Evolutionary conservation across 2,888 invertebrate species (phyloP).

Genomic region (Cylindroiulus punctatus): DNA sequence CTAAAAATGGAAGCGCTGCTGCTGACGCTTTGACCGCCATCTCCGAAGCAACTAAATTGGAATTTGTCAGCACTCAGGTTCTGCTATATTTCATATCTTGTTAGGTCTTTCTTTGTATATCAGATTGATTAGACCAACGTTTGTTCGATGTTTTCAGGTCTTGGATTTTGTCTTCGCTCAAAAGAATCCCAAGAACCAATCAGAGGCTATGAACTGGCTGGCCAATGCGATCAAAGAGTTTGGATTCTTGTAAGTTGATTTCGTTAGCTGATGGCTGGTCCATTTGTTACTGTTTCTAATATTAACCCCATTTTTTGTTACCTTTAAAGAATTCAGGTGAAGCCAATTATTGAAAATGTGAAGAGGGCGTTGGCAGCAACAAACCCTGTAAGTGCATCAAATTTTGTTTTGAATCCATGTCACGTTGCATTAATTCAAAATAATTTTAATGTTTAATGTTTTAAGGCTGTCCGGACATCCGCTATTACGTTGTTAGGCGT

Average conservation of each 20-base stretch:
- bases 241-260: conserved; percentile 77
- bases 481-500: conserved; percentile 80
- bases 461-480: conserved; percentile 77
- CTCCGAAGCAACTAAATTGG: conserved; percentile 81
- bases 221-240: conserved; percentile 83
- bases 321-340: conserved; percentile 72
- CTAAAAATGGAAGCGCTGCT: conserved; percentile 78
- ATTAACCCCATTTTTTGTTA: neutral
- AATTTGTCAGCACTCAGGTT: conserved; percentile 75
- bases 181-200: conserved; percentile 91
- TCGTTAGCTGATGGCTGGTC: neutral
- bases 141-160: conserved; percentile 65
- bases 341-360: conserved; percentile 77
- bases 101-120: neutral
- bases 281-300: neutral
- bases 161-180: conserved; percentile 81
- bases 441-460: neutral
- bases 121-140: neutral
- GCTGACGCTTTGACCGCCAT: conserved; percentile 78
- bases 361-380: conserved; percentile 86
- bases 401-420: neutral
- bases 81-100: neutral
- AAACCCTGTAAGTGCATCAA: conserved; percentile 72
- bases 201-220: conserved; percentile 85
- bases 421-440: neutral